Evolutionary conservation across 2,888 invertebrate genomes (phyloP), one percentile per base, ranked within the genome.

Genomic region (Cephonodes hylas): DNA sequence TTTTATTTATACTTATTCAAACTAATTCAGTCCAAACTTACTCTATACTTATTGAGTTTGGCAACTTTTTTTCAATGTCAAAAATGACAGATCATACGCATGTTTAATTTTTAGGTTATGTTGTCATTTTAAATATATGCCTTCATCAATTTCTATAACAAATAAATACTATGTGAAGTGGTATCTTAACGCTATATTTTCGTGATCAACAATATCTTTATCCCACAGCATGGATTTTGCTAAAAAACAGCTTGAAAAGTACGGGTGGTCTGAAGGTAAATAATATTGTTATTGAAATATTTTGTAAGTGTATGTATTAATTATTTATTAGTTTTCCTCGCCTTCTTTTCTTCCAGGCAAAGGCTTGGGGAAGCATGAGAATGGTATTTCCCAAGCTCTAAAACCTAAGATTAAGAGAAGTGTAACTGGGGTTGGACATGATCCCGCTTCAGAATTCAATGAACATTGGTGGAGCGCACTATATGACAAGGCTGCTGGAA

Each of bases 401-500:
- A 97, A 96, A 81, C 96, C 97, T 0, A 96, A 95, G 77, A 78
- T 97, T 7, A 98, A 98, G 82, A 95, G 96, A 64, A 96, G 98
- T 76, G 95, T 93, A 10, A 84, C 94, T 0, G 97, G 97, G 0
- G 81, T 98, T 22, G 98, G 98, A 0, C 96, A 96, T 71, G 95
- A 96, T 79, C 89, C 93, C 2, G 95, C 95, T 0, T 94, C 95
- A 6, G 95, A 96, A 73, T 96, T 96, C 76, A 96, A 95, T 0
- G 95, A 96, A 69, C 96, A 96, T 72, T 98, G 97, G 97, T 97
- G 97, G 97, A 95, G 96, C 66, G 93, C 94, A 8, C 90, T 96
- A 7, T 97, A 95, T 75, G 95, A 97, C 76, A 95, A 95, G 73
- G 96, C 96, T 1, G 93, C 95, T 1, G 93, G 92, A 4, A 96